Percentiles rank a stretch among this genome's conserved stretches.
phyloP scores from a whole-genome alignment of 2,113 vertebrate species.

The Poeciliopsis retropinna region DNA sequence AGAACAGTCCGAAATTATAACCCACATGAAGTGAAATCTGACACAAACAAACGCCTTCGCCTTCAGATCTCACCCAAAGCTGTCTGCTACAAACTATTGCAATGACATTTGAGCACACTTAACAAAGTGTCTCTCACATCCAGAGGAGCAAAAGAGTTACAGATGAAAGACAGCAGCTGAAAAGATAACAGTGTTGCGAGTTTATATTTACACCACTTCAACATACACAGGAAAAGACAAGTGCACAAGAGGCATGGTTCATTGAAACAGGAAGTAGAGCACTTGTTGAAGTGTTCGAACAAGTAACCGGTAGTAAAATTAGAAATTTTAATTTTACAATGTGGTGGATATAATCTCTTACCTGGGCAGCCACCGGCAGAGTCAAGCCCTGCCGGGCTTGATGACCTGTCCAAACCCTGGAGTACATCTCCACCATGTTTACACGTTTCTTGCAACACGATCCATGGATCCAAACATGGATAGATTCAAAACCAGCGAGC shows the following conservation, averaged over 20 bases:
- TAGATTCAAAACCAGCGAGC: background rate
- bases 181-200: background rate
- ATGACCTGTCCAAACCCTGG: conserved; percentile 43
- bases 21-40: background rate
- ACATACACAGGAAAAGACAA: conserved; percentile 54
- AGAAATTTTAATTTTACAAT: background rate
- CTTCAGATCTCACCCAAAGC: background rate
- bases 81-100: background rate
- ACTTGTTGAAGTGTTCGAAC: conserved; percentile 15
- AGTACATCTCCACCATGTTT: conserved; percentile 73
- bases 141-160: background rate
- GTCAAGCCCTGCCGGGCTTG: conserved; percentile 44
- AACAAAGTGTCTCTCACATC: background rate
- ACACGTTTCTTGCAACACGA: background rate
- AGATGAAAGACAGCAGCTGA: background rate
- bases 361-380: conserved; percentile 57
- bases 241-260: background rate
- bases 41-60: background rate
- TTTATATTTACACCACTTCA: background rate
- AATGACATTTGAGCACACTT: background rate
- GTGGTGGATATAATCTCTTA: conserved; percentile 21
- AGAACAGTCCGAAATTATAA: background rate
- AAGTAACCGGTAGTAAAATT: background rate
- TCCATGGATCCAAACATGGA: conserved; percentile 26
- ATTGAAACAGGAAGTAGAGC: conserved; percentile 57